These are phyloP conservation scores for Ashinkailepas kermadecensis DNA, from an alignment of 2,888 invertebrate species.

Conservation along the genomic window DNA sequence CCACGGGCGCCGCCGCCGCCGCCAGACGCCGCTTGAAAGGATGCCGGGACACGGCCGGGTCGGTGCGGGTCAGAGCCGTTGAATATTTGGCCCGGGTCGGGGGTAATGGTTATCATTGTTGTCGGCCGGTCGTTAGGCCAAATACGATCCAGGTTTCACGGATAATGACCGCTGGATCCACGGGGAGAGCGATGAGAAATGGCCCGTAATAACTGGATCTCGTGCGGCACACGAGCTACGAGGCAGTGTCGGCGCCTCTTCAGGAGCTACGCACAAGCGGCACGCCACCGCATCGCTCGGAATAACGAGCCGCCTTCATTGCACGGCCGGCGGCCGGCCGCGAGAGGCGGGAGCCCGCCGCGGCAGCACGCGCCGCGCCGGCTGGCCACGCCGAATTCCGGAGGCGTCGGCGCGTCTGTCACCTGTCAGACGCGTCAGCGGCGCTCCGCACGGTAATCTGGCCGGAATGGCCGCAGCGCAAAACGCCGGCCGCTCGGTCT, in stretches of 20 bases:
- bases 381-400: no score
- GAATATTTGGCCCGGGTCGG: neutral
- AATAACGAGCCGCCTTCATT: no score
- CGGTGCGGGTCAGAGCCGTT: neutral
- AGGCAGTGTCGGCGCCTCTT: neutral
- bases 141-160: conserved; percentile 1
- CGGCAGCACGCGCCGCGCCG: no score
- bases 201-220: conserved; percentile 19
- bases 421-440: no score
- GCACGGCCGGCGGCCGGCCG: neutral
- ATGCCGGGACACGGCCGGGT: neutral
- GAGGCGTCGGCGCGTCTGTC: no score
- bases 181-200: conserved; percentile 5
- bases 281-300: neutral
- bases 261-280: neutral
- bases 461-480: no score
- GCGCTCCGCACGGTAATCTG: no score
- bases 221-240: conserved; percentile 4
- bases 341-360: no score
- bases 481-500: no score
- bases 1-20: neutral
- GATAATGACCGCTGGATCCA: conserved; percentile 10
- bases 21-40: neutral
- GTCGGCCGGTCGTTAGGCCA: conserved; percentile 21
- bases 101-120: conserved; percentile 18